phyloP scores from a whole-genome alignment of 2,888 invertebrate genomes.

The Tuta absoluta region DNA sequence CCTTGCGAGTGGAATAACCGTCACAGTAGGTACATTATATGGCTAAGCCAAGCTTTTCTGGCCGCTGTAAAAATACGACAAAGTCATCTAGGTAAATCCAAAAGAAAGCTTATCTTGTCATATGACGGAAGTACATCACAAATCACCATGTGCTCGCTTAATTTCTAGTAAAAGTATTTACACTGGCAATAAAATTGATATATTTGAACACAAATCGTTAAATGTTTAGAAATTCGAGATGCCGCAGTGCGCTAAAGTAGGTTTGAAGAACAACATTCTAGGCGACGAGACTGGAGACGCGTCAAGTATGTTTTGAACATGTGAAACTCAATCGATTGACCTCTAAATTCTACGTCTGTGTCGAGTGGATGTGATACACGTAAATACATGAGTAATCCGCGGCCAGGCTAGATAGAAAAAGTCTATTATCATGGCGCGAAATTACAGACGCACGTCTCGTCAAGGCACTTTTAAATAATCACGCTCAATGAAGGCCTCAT shows the following conservation, averaged over 20 bases:
- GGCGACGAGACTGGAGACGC: conserved; percentile 43
- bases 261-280: conserved; percentile 60
- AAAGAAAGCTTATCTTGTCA: neutral
- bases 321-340: conserved; percentile 59
- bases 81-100: neutral
- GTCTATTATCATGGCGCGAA: conserved; percentile 39
- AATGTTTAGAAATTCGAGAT: conserved; percentile 39
- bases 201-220: conserved; percentile 5
- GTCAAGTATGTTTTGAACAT: conserved; percentile 47
- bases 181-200: neutral
- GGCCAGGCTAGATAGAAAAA: conserved; percentile 30
- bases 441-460: conserved; percentile 43
- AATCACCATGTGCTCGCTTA: neutral
- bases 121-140: neutral
- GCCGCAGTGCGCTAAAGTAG: conserved; percentile 44
- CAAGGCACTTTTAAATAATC: conserved; percentile 47
- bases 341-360: conserved; percentile 45
- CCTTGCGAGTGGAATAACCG: no score
- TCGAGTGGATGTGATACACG: neutral
- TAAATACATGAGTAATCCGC: conserved; percentile 22
- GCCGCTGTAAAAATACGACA: no score
- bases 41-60: no score
- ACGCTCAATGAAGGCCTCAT: conserved; percentile 50
- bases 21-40: no score
- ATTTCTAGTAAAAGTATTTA: neutral